Evolutionary conservation across 2,888 invertebrate genomes (phyloP), one percentile per base, ranked within the genome.

Genomic region (Rhamphomyia laevipes): DNA sequence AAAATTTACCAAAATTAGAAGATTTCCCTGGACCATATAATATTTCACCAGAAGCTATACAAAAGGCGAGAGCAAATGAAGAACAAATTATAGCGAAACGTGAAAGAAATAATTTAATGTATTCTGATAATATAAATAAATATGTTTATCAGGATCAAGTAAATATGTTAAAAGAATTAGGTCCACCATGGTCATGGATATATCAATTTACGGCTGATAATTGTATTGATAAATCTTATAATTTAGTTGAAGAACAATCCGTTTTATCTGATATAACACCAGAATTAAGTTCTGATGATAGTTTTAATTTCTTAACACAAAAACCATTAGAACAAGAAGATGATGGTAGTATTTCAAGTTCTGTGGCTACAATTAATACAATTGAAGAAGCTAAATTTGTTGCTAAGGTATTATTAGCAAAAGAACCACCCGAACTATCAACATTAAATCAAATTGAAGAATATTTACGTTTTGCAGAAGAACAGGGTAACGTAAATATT

Each of bases 181-280:
- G 59, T 1, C 58, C 60, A 12, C 60, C 60, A 9, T 61, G 61
- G 61, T 54, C 57, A 12, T 61, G 59, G 60, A 46, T 61, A n/a
- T 55, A 58, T 45, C 55, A 58, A 46, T 60, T 61, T 51, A 53
- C 57, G n/a, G 43, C 46, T 5, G 51, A 54, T 15, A 50, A 48
- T 40, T 51, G 45, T 27, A 50, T 52, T 1, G 49, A 55, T 1
- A 50, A 53, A 38, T 60, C 60, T 11, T 60, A 56, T 33, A 61
- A 61, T 44, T 61, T 57, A n/a, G 45, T 59, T 10, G 60, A 61
- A 30, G 47, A 50, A 6, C 45, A 55, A 18, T 58, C 55, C 2
- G 50, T 57, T 15, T 17, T 35, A 37, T 58, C 58, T 1, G 56
- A 57, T 48, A 23, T 30, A 3, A 55, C 54, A 2, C 51, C 54